phyloP scores from a whole-genome alignment of 1,140 invertebrate species.

The Drosophila busckii region DNA sequence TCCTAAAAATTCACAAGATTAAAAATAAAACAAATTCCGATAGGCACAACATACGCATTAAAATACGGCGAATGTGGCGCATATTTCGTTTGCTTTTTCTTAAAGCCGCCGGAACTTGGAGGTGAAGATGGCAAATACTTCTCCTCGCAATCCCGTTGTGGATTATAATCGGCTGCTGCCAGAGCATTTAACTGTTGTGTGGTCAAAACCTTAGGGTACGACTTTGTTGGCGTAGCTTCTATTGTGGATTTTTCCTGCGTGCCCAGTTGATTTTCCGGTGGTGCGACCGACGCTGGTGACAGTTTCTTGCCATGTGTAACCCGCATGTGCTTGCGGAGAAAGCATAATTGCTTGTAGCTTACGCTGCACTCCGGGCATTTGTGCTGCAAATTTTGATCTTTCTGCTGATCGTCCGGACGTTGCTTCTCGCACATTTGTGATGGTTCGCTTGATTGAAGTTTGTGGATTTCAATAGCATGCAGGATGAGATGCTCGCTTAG shows the following conservation, averaged over 20 bases:
- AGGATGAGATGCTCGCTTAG: conserved; percentile 31
- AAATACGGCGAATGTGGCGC: conserved; percentile 41
- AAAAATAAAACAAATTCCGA: background rate
- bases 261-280: background rate
- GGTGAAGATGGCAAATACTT: conserved; percentile 29
- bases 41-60: conserved; percentile 45
- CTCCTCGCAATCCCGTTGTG: conserved; percentile 15
- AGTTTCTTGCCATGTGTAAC: background rate
- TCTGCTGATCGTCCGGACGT: background rate
- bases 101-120: background rate
- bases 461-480: conserved; percentile 10
- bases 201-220: conserved; percentile 19
- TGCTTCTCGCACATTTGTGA: background rate
- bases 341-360: conserved; percentile 20
- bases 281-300: background rate
- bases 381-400: background rate
- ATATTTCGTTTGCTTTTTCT: conserved; percentile 38
- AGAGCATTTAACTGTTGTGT: conserved; percentile 34
- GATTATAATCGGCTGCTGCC: conserved; percentile 40
- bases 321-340: conserved; percentile 18
- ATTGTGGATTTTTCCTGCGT: background rate
- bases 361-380: conserved; percentile 25
- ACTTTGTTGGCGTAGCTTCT: background rate
- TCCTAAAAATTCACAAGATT: conserved; percentile 24
- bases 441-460: background rate